Evolutionary conservation across 2,113 vertebrate genomes (phyloP), one percentile per base, ranked within the genome.

Genomic region (Ctenomys sociabilis): DNA sequence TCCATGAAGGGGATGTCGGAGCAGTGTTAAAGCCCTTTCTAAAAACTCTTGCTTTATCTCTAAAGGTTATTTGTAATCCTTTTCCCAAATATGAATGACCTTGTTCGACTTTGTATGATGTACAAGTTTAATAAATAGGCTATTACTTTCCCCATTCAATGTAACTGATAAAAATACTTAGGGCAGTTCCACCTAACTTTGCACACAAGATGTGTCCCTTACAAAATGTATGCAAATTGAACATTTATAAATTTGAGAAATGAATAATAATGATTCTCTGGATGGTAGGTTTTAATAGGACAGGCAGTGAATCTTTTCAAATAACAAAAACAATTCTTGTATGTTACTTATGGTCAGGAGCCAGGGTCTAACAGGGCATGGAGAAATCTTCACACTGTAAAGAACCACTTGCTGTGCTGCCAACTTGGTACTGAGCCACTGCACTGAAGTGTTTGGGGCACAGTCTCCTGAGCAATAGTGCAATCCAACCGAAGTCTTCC

Each of bases 21-120:
- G 52, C 37, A 30, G 54, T 63, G 14, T 64, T 77, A 59, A 17
- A 82, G 59, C 12, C 78, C 45, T 94, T 95, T 83, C 59, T 82
- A 37, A 94, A 96, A 96, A 70, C 5, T 7, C n/a, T 54, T 92
- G 94, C 49, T 88, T 45, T 88, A 3, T 89, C 40, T 93, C 40
- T 75, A 91, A 94, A 96, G 54, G 83, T 93, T 73, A 91, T 66
- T 82, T 85, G 54, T 86, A 91, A 93, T 83, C 63, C 87, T 89
- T 68, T 94, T 93, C 68, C 63, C 86, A 94, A 94, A 78, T 85
- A 95, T 70, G 68, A 63, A 73, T 49, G 26, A 85, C n/a, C 63
- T 49, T 88, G 86, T 89, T 83, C 84, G 73, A 73, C 49, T 89
- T 63, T 40, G 40, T 28, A 59, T 94, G 88, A 90, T 22, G 28